phyloP scores from a whole-genome alignment of 2,113 vertebrate genomes.

The Ictalurus furcatus region DNA sequence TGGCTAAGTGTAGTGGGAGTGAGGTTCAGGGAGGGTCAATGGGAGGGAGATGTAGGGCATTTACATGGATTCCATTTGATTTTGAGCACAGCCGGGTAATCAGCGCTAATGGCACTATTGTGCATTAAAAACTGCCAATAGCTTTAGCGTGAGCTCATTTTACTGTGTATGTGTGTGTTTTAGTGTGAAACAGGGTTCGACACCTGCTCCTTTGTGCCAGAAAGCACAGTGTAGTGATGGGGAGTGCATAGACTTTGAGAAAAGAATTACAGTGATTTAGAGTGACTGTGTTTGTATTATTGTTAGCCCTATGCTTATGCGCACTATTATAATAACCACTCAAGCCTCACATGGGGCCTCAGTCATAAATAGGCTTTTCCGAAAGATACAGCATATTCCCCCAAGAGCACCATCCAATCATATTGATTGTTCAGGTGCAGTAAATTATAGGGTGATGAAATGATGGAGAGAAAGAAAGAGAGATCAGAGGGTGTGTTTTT shows the following conservation, averaged over 20 bases:
- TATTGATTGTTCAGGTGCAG: constrained; percentile 66
- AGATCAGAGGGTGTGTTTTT: not conserved
- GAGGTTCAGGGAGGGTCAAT: constrained; percentile 46
- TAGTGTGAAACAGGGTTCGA: constrained; percentile 74
- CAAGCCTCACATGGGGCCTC: constrained; percentile 61
- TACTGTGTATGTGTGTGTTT: constrained; percentile 44
- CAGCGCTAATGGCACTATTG: constrained; percentile 72
- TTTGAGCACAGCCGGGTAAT: constrained; percentile 67
- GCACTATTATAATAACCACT: constrained; percentile 65
- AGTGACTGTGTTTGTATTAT: constrained; percentile 57
- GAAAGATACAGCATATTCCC: constrained; percentile 12
- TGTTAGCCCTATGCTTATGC: constrained; percentile 62
- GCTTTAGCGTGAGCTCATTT: constrained; percentile 60
- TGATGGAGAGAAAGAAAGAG: constrained; percentile 24
- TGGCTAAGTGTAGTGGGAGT: constrained; percentile 64
- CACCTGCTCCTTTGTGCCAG: constrained; percentile 87
- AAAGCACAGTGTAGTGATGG: constrained; percentile 65
- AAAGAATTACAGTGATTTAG: constrained; percentile 73
- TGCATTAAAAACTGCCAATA: constrained; percentile 67
- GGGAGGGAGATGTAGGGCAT: constrained; percentile 40
- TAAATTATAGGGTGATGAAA: constrained; percentile 64
- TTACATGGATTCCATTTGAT: constrained; percentile 60
- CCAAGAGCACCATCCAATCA: constrained; percentile 61
- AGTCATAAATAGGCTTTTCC: constrained; percentile 59
- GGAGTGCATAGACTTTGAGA: constrained; percentile 60